These are phyloP conservation scores for Odontamblyopus rebecca DNA, from an alignment of 2,797 vertebrate species.

Conservation along the genomic window DNA sequence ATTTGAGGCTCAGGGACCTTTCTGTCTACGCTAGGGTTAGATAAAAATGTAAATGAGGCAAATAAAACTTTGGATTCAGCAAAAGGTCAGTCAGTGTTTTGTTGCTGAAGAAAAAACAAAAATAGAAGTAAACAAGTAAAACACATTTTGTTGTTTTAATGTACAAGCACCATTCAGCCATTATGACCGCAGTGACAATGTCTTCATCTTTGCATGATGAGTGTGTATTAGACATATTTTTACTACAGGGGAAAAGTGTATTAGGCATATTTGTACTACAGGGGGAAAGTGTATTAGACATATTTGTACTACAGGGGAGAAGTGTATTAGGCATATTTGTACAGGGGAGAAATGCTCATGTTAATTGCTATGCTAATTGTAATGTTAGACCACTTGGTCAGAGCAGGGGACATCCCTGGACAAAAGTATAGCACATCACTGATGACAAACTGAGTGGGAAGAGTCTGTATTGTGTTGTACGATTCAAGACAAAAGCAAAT, in stretches of 20 bases:
- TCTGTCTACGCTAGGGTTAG: constrained; percentile 13
- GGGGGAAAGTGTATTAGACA: neutral
- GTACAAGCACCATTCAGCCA: neutral
- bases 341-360: neutral
- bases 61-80: constrained; percentile 24
- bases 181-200: neutral
- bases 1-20: constrained; percentile 46
- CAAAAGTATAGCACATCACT: neutral
- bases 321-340: too few relatives aligned
- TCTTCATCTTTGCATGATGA: neutral
- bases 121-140: neutral
- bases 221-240: neutral
- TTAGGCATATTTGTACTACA: too few relatives aligned
- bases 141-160: neutral
- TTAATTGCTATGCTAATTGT: neutral
- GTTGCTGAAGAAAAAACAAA: neutral
- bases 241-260: neutral
- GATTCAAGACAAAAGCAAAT: too few relatives aligned
- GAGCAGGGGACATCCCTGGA: neutral
- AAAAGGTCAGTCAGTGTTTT: constrained; percentile 13
- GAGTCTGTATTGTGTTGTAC: too few relatives aligned
- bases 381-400: neutral
- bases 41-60: constrained; percentile 36
- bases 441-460: too few relatives aligned
- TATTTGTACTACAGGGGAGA: neutral